Base-by-base conservation (phyloP, 2,797 vertebrate genomes). In the Enteromius argenteus region DNA sequence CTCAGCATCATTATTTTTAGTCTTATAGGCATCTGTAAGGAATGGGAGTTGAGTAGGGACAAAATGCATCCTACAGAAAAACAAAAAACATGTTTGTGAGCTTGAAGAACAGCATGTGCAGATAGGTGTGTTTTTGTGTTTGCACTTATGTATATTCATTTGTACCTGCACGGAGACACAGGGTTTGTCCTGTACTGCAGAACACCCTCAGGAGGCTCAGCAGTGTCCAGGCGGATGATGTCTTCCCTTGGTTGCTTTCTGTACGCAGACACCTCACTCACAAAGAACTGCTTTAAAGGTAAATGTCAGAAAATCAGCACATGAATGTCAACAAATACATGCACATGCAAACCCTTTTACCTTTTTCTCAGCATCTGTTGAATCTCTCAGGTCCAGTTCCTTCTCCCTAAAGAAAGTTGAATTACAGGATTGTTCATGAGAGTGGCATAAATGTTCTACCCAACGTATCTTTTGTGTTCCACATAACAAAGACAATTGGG, bases 371-470 rank as follows among this genome's bases (percentile, higher is more conserved):
- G 17, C 35, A 66, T 81, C 74, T 19, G 53, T n/a, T 58, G 96
- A 95, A 89, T 97, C 95, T 80, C 88, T 94, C 84, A 98, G 93
- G 77, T 96, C 95, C 90, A 97, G 90, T 66, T 97, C 96, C 88
- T 96, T 98, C 92, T 98, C 97, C 89, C 97, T 99, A 90, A 44
- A 85, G 37, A 86, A n/a, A 62, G 3, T 77, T 8, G n/a, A 15
- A 32, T 35, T 21, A 72, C 7, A 75, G 44, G 15, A 35, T 19
- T 3, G 27, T 19, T 21, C 2, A 21, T 32, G 15, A 73, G 27
- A 73, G 44, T 1, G 0, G 17, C 27, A 51, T 51, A 4, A 73
- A 73, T 8, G 19, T 49, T 32, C 44, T 17, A 3, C 6, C 39
- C 0, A 71, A n/a, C 5, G 1, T 72, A 4, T 49, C 15, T 72